Evolutionary conservation across 2,797 vertebrate genomes (phyloP), one percentile per base, ranked within the genome.

Genomic region (Tachyglossus aculeatus): DNA sequence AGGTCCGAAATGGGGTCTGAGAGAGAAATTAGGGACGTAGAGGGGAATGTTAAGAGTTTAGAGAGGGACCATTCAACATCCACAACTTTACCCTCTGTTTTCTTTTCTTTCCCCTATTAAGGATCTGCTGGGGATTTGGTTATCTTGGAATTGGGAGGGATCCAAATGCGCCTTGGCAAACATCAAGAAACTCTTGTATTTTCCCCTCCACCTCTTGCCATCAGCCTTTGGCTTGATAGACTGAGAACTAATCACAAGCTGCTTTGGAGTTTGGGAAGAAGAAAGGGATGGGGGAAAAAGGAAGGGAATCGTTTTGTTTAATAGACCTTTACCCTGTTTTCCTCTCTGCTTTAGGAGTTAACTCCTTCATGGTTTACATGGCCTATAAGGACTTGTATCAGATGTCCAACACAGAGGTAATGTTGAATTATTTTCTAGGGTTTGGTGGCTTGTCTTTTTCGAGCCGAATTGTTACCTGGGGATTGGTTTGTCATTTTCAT

Each of bases 301-400:
- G 36, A 13, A 19, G 19, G 52, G 38, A 13, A 6, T 18, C 16
- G 7, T 52, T 0, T 15, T 63, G 21, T 56, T 83, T 27, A 77
- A 7, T 43, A 7, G 34, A 19, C 62, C 57, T 45, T 62, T 67
- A 24, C 64, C 36, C 50, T 60, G 13, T 71, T 56, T 56, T 63
- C 41, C 72, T 34, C 66, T 81, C 43, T 74, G 58, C 67, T 44
- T 38, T 88, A 99, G 98, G 98, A 15, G 86, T 98, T 75, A 99
- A 98, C 88, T 97, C 96, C 5, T 99, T 99, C 94, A 97, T 98
- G 92, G 96, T 99, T 83, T 97, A 99, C 90, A 98, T 99, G 98
- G 96, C 96, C 57, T 99, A 97, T 83, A 98, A 99, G 92, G 96
- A 99, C 91, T 91, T 96, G 82, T 99, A 96, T 90, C 98, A 99